These are phyloP conservation scores for Cichlasoma orientale DNA, from an alignment of 2,797 vertebrate genomes.

Conservation along the genomic window DNA sequence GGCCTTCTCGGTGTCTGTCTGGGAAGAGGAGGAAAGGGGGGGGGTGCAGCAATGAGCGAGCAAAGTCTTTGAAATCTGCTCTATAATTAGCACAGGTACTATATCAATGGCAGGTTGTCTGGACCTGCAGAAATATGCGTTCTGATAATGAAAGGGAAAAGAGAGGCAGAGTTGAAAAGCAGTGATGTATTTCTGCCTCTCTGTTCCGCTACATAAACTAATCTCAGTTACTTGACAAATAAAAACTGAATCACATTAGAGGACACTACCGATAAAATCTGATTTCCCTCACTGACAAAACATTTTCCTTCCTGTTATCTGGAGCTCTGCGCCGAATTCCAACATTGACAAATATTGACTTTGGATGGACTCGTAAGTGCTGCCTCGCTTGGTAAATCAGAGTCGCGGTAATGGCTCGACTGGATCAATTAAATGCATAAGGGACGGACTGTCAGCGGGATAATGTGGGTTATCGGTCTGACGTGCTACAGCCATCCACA, in stretches of 20 bases:
- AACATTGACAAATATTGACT: slow-evolving; percentile 34
- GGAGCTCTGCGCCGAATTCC: background rate
- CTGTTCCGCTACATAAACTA: background rate
- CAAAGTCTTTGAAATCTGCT: slow-evolving; percentile 74
- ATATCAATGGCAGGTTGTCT: slow-evolving; percentile 72
- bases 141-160: slow-evolving; percentile 60
- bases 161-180: slow-evolving; percentile 3
- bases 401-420: slow-evolving; percentile 54
- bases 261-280: background rate
- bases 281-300: slow-evolving; percentile 15
- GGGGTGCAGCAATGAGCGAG: slow-evolving; percentile 48
- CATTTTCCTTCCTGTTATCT: slow-evolving; percentile 6
- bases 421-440: slow-evolving; percentile 59
- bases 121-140: slow-evolving; percentile 72
- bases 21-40: slow-evolving; percentile 25
- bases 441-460: slow-evolving; percentile 9
- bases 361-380: slow-evolving; percentile 21
- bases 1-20: slow-evolving; percentile 41
- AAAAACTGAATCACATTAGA: background rate
- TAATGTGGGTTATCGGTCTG: slow-evolving; percentile 43
- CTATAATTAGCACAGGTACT: slow-evolving; percentile 78
- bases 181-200: background rate
- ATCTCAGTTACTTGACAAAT: background rate
- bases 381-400: slow-evolving; percentile 62
- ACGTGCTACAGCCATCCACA: slow-evolving; percentile 9